These are phyloP conservation scores for Acanthurus tractus DNA, from an alignment of 2,797 vertebrate genomes.

Conservation along the genomic window DNA sequence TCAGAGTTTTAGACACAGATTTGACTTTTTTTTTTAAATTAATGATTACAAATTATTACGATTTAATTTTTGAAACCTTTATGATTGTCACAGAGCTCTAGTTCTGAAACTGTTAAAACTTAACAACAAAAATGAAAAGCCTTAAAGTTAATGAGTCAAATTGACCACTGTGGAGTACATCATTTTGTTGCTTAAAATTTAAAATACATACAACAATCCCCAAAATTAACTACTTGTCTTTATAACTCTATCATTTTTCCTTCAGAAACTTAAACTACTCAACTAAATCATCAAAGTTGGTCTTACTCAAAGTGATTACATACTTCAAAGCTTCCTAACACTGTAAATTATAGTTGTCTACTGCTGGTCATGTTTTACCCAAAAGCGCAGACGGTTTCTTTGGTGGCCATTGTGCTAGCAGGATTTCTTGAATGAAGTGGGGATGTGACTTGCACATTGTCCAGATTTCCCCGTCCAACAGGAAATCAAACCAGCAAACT, in stretches of 20 bases:
- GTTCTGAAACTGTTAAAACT: neutral
- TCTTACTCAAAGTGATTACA: neutral
- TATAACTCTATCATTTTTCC: neutral
- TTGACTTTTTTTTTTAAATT: neutral
- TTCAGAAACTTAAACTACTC: too few relatives aligned
- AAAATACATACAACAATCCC: neutral
- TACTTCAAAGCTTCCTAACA: neutral
- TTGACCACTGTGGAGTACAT: neutral
- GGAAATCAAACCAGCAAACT: slow-evolving; percentile 60
- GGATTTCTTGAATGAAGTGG: slow-evolving; percentile 21
- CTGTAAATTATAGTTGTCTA: neutral
- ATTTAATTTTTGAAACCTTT: neutral
- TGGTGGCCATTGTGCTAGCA: neutral
- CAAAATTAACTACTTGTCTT: neutral
- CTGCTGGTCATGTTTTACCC: neutral
- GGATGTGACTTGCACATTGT: slow-evolving; percentile 22
- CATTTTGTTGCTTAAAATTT: neutral
- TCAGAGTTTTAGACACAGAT: slow-evolving; percentile 19
- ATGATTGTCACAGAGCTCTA: neutral
- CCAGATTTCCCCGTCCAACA: slow-evolving; percentile 34
- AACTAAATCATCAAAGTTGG: neutral
- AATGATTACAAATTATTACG: neutral
- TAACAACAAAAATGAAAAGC: neutral
- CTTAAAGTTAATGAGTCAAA: neutral
- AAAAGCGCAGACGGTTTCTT: neutral